Evolutionary conservation across 2,888 invertebrate species (phyloP), one percentile per base, ranked within the genome.

Genomic region (Leucophenga montana): DNA sequence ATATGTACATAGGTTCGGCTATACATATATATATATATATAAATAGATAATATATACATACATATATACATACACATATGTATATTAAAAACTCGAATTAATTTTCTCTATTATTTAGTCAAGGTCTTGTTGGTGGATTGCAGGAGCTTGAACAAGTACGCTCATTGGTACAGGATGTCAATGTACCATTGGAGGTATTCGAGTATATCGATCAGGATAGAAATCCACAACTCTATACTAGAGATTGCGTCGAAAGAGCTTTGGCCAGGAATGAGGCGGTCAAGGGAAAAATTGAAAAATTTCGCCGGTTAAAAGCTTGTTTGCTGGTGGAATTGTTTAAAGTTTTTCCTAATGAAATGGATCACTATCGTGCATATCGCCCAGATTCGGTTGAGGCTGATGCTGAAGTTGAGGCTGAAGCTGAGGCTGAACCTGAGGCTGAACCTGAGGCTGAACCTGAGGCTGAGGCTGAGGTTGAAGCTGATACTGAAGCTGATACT

Each of bases 181-280:
- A 95, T 88, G 98, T 99, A n/a, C 99, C 99, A 2, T 91, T 98
- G 66, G 99, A 99, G 90, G 97, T 99, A 0, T 97, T 99, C 89
- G 98, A 98, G 83, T 98, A 99, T 86, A 98, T 99, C 75, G 99
- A 99, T 87, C 95, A 97, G 90, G 99, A 99, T 11, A 94, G 97
- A 77, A 99, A 99, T 89, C 99, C 99, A 1, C 98, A 99, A 83
- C 90, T 99, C 14, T 99, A 98, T 88, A 99, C 99, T 1, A 98
- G 98, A 90, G 98, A 99, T 89, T 98, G 98, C 86, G 97, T 99
- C 83, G 99, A 99, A 87, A 98, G 98, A 87, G 98, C 99, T 0
- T 89, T 99, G 77, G 95, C 95, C 13, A 98, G 98, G 86, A 99
- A 99, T 90, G 99, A 98, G 90, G 95, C 97, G 89, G 97, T 99